A percentile compares a stretch with the other conserved stretches of the same genome.
These are phyloP conservation scores for rat (Rattus norvegicus) DNA, from an alignment of 2,113 vertebrate species.

Conservation along the genomic window GRCr8 NC_086021.1:177528001-177528500, in stretches of 20 bases:
- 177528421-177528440: too few relatives aligned
- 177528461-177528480: too few relatives aligned
- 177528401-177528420: too few relatives aligned
- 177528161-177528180: not conserved
- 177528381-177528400: not conserved
- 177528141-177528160: not conserved
- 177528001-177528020: not conserved
- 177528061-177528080: not conserved
- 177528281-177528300: not conserved
- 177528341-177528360: not conserved
- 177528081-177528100: too few relatives aligned
- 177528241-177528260: too few relatives aligned
- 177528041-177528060: not conserved
- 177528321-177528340: not conserved
- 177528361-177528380: not conserved
- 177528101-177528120: not conserved
- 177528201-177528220: not conserved
- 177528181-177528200: not conserved
- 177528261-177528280: not conserved
- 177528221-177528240: not conserved
- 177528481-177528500: too few relatives aligned
- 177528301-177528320: not conserved
- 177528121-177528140: not conserved
- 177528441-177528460: too few relatives aligned
- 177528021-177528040: not conserved